Evolutionary conservation across 2,888 invertebrate species (phyloP), one percentile per base, ranked within the genome.

Genomic region (Leptopterna dolabrata): DNA sequence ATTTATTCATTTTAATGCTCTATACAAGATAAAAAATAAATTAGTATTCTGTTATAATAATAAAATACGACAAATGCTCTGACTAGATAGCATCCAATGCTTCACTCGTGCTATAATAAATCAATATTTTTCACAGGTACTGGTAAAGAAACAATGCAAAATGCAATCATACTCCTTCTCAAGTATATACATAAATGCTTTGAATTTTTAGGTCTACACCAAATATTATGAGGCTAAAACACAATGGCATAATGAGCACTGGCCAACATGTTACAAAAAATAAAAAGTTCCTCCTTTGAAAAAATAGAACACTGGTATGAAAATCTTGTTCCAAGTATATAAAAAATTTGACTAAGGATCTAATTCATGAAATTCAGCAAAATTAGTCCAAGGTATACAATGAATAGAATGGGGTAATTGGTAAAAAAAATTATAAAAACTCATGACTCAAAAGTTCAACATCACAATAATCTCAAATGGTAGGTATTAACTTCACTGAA

Each of bases 41-140:
- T 83, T 83, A 83, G 71, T 83, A 63, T 83, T 83, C 70, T 83
- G 55, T 63, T 63, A 70, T 19, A 71, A 63, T 83, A 83, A 14
- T 83, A 83, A 83, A 83, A 83, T 83, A 83, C 70, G 63, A 83
- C 83, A 83, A 83, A 83, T 83, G 70, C 83, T 83, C 83, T 83
- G 83, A 83, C 83, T 83, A 83, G 83, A 83, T 63, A 63, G 83
- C 83, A 83, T 70, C 43, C 83, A 83, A 83, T 63, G 83, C 83
- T 71, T 70, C 47, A 83, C 63, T 63, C 70, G 55, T 63, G 63
- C 83, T 83, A 83, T 41, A 81, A 27, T 81, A 24, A 81, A 51
- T 55, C 51, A 55, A 51, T 27, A 30, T 55, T 41, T 19, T 83
- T 83, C 83, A 83, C 70, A 70, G 83, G 83, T 83, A 83, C 70